A percentile compares a stretch with the other conserved stretches of the same genome.
Conservation (phyloP, 2,113 vertebrate species). For the Orientallactaga bullata region DNA sequence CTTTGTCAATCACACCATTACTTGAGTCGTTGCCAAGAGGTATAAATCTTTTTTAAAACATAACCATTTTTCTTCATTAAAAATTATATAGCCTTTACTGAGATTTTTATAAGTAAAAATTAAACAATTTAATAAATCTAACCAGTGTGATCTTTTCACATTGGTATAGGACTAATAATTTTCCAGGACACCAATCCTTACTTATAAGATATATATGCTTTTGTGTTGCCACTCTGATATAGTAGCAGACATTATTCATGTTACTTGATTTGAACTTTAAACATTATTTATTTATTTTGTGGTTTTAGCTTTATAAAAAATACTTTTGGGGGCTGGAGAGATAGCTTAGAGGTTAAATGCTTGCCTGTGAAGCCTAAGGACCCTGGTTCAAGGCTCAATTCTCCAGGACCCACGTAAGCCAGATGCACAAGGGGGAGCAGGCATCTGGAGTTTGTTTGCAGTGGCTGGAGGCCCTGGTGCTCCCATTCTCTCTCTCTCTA, state of each 20-base stretch:
- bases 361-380: too few species aligned
- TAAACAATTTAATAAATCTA: conserved; percentile 50
- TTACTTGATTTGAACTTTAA: not conserved
- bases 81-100: conserved; percentile 52
- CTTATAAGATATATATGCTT: not conserved
- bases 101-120: conserved; percentile 45
- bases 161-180: not conserved
- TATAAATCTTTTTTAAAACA: conserved; percentile 27
- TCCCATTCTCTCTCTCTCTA: too few species aligned
- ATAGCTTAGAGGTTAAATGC: too few species aligned
- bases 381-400: too few species aligned
- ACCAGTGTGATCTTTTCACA: not conserved
- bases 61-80: conserved; percentile 53
- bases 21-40: not conserved
- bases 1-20: conserved; percentile 68
- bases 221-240: conserved; percentile 38
- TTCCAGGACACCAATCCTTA: not conserved
- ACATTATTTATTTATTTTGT: not conserved
- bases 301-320: not conserved
- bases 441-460: too few species aligned
- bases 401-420: too few species aligned
- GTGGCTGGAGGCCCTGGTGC: too few species aligned
- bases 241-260: not conserved
- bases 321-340: too few species aligned
- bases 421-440: too few species aligned